Conservation (phyloP, 2,113 vertebrate genomes). For the Lathamus discolor region DNA sequence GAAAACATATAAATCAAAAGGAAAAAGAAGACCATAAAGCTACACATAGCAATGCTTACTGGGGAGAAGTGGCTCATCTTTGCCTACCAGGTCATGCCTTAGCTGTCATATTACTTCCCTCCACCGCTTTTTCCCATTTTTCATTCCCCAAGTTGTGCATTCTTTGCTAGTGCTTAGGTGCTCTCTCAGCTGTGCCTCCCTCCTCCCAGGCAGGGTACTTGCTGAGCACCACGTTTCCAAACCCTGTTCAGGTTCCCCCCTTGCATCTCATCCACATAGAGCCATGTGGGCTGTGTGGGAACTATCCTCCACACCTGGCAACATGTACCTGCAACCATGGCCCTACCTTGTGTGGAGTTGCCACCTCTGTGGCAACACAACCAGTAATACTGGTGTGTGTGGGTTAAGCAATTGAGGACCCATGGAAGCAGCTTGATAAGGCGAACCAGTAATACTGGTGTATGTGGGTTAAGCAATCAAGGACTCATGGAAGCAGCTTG, state of each 20-base stretch:
- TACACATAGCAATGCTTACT: background rate
- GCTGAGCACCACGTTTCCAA: background rate
- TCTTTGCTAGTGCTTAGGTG: background rate
- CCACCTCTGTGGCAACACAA: background rate
- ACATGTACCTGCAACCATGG: fast-evolving
- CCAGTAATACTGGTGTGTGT: fast-evolving
- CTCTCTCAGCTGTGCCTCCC: background rate
- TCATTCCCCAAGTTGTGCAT: background rate
- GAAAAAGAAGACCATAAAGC: background rate
- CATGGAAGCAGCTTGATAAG: background rate
- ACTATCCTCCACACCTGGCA: background rate
- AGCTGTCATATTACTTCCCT: background rate
- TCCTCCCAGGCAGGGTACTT: background rate
- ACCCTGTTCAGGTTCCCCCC: background rate
- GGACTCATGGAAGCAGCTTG: background rate
- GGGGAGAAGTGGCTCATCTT: background rate
- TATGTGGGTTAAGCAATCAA: fast-evolving
- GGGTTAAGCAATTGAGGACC: fast-evolving
- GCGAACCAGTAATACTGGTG: fast-evolving
- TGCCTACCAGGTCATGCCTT: background rate
- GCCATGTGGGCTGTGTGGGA: fast-evolving
- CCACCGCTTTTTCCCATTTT: background rate
- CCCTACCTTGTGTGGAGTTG: background rate
- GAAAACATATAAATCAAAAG: background rate
- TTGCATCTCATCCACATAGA: background rate